Evolutionary conservation across 2,797 vertebrate genomes (phyloP).

Genomic region (Falco cherrug): DNA sequence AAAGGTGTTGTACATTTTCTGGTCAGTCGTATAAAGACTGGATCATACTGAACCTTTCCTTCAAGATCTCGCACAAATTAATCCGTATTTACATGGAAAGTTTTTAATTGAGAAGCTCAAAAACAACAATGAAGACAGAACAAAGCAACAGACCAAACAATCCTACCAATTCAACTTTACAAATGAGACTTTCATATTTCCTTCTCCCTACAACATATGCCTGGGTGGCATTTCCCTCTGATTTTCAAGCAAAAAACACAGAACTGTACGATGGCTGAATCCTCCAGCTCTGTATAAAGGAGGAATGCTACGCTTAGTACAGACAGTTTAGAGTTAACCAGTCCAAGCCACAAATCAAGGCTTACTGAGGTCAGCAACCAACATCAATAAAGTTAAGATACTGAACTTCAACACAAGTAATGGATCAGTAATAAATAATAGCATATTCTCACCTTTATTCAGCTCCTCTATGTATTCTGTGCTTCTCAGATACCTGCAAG

Average conservation of each 20-base stretch:
- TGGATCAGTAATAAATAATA: background rate
- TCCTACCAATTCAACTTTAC: background rate
- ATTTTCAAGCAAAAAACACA: background rate
- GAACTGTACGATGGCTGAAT: background rate
- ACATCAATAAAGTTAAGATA: background rate
- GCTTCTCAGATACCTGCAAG: background rate
- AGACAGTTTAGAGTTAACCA: background rate
- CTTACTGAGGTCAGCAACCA: background rate
- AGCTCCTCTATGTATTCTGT: background rate
- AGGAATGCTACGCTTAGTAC: background rate
- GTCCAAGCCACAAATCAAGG: background rate
- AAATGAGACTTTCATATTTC: fast-evolving
- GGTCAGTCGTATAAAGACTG: background rate
- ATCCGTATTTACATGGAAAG: background rate
- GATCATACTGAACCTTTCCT: background rate
- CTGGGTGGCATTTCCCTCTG: background rate
- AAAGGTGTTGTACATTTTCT: background rate
- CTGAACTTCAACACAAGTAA: background rate
- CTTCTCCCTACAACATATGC: fast-evolving
- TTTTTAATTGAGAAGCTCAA: background rate
- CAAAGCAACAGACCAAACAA: background rate
- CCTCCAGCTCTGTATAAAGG: background rate
- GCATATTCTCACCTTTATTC: background rate
- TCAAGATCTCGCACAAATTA: background rate
- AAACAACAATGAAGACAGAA: background rate